phyloP scores from a whole-genome alignment of 2,797 vertebrate genomes.

The Cyclopterus lumpus region DNA sequence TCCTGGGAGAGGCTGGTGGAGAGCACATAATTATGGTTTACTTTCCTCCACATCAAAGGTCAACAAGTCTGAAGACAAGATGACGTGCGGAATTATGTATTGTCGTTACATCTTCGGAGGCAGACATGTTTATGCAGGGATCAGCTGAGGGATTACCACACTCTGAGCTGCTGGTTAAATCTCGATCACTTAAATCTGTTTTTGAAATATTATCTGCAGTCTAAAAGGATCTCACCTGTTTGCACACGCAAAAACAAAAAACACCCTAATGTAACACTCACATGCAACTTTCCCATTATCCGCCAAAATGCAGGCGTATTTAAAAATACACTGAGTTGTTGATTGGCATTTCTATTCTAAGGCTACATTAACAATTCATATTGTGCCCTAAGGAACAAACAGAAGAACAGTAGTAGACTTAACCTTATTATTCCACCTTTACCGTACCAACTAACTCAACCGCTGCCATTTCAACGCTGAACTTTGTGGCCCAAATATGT shows the following conservation, averaged over 20 bases:
- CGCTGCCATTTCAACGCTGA: constrained; percentile 53
- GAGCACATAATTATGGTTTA: constrained; percentile 70
- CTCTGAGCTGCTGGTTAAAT: constrained; percentile 33
- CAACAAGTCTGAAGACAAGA: constrained; percentile 49
- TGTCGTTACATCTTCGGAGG: constrained; percentile 34
- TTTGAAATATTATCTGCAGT: constrained; percentile 61
- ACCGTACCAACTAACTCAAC: constrained; percentile 49
- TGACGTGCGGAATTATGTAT: constrained; percentile 26
- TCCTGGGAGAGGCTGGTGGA: constrained; percentile 62
- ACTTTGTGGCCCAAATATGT: constrained; percentile 69
- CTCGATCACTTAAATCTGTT: constrained; percentile 47
- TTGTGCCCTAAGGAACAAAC: constrained; percentile 45
- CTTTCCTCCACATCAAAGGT: constrained; percentile 69
- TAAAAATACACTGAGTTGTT: constrained; percentile 55
- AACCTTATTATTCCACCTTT: constrained; percentile 59
- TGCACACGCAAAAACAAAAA: constrained; percentile 45
- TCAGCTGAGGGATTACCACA: constrained; percentile 49
- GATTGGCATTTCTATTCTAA: constrained; percentile 62
- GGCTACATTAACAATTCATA: constrained; percentile 74
- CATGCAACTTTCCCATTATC: constrained; percentile 56
- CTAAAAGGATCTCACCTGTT: constrained; percentile 46
- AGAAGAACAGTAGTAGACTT: constrained; percentile 48
- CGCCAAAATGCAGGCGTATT: constrained; percentile 39
- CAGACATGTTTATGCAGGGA: constrained; percentile 42
- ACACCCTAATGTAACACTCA: constrained; percentile 35